Percentiles rank a stretch among this genome's conserved stretches.
Evolutionary conservation across 2,888 invertebrate species (phyloP).

Genomic region (Latrodectus hesperus): DNA sequence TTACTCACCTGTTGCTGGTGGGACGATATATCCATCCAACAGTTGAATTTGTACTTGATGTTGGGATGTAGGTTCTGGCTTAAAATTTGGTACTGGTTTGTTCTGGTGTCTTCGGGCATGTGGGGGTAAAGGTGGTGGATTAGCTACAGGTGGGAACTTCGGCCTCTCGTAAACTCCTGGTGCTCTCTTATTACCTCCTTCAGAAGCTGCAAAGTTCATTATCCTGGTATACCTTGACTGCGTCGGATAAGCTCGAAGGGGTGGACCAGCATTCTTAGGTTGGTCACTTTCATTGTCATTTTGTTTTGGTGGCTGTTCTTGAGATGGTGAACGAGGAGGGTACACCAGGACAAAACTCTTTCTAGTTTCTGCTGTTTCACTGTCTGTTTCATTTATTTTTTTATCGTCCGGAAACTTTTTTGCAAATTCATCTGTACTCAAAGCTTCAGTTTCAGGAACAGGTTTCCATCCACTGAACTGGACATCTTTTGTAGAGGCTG

Average conservation of each 20-base stretch:
- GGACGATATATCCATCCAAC: slow-evolving; percentile 59
- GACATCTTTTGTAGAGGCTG: slow-evolving; percentile 17
- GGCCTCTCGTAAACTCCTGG: slow-evolving; percentile 40
- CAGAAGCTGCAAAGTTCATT: slow-evolving; percentile 27
- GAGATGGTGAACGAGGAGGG: slow-evolving; percentile 15
- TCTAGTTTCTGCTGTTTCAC: slow-evolving; percentile 26
- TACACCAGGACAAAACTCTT: slow-evolving; percentile 46
- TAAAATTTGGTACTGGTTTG: slow-evolving; percentile 33
- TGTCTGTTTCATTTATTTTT: slow-evolving; percentile 19
- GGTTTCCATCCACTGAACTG: slow-evolving; percentile 57
- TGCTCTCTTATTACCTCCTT: slow-evolving; percentile 21
- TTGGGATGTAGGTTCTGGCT: slow-evolving; percentile 44
- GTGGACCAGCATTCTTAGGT: slow-evolving; percentile 14
- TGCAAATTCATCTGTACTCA: slow-evolving; percentile 41
- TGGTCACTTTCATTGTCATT: neutral
- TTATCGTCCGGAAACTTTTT: neutral
- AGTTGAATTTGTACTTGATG: slow-evolving; percentile 64
- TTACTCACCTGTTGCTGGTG: slow-evolving; percentile 45
- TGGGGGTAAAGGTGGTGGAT: slow-evolving; percentile 45
- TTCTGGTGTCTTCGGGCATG: slow-evolving; percentile 28
- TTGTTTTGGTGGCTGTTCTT: neutral
- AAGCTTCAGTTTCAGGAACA: slow-evolving; percentile 30
- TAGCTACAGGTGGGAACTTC: slow-evolving; percentile 55
- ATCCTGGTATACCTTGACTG: slow-evolving; percentile 54
- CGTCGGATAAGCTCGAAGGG: slow-evolving; percentile 31